phyloP scores from a whole-genome alignment of 2,113 vertebrate genomes.

The Lepus europaeus region DNA sequence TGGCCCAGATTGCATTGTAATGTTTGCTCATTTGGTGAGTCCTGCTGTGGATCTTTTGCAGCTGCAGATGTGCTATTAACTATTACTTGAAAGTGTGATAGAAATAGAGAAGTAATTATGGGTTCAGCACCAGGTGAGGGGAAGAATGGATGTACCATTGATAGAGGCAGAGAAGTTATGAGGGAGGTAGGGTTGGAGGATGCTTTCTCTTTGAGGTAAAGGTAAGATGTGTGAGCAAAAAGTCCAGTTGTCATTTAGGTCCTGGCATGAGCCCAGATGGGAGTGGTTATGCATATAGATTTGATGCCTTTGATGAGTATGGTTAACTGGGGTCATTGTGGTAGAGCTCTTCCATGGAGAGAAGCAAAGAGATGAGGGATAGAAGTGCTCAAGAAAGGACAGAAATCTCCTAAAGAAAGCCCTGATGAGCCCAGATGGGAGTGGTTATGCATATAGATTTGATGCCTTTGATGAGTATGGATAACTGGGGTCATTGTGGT shows the following conservation, averaged over 20 bases:
- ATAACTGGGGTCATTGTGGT: not conserved
- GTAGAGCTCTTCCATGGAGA: not conserved
- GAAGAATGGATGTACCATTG: not conserved
- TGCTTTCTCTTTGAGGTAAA: conserved; percentile 12
- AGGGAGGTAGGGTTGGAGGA: not conserved
- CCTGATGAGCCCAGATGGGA: not conserved
- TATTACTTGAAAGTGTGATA: not conserved
- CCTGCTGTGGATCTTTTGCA: not conserved
- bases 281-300: not conserved
- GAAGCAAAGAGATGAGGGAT: not conserved
- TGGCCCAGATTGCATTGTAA: not conserved
- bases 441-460: not conserved
- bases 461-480: not conserved
- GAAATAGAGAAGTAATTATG: too few relatives aligned
- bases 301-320: not conserved
- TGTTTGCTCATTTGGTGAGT: not conserved
- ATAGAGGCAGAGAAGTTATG: not conserved
- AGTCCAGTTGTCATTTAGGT: not conserved
- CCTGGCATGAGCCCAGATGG: not conserved
- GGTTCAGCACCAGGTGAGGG: not conserved
- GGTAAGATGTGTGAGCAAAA: not conserved
- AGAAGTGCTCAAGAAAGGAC: not conserved
- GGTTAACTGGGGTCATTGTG: not conserved
- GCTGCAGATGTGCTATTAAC: not conserved
- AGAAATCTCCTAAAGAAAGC: not conserved